These are phyloP conservation scores for Ia io DNA, from an alignment of 2,113 vertebrate species.

Conservation along the genomic window DNA sequence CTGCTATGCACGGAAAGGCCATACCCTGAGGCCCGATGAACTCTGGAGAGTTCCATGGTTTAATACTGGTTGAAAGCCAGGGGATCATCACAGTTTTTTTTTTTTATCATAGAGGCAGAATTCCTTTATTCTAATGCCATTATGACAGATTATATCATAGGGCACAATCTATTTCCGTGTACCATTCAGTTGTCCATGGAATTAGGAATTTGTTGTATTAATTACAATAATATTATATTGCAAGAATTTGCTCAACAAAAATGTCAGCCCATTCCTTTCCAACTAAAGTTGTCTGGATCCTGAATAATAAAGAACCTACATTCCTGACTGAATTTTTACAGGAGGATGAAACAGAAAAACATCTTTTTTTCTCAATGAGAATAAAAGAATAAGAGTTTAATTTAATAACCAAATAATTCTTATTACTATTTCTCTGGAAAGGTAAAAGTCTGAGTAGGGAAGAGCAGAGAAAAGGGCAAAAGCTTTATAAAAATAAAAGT, in stretches of 20 bases:
- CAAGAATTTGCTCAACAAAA: conserved; percentile 2
- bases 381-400: background rate
- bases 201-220: background rate
- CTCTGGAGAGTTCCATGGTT: background rate
- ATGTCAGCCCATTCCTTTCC: background rate
- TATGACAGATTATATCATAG: background rate
- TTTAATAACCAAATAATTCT: background rate
- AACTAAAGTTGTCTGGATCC: background rate
- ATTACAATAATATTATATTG: background rate
- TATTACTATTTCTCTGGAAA: background rate
- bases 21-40: background rate
- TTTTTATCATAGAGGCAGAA: conserved; percentile 11
- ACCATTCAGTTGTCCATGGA: background rate
- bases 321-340: conserved; percentile 1
- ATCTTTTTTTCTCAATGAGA: background rate
- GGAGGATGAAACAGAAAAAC: background rate
- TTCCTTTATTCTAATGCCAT: background rate
- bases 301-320: background rate
- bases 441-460: background rate
- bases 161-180: background rate
- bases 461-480: background rate
- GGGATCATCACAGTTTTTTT: background rate
- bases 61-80: background rate
- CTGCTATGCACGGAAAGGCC: background rate
- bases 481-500: background rate